Percentiles rank a stretch among this genome's conserved stretches.
Conservation (phyloP, 2,888 invertebrate species). For the Halictus ligatus region DNA sequence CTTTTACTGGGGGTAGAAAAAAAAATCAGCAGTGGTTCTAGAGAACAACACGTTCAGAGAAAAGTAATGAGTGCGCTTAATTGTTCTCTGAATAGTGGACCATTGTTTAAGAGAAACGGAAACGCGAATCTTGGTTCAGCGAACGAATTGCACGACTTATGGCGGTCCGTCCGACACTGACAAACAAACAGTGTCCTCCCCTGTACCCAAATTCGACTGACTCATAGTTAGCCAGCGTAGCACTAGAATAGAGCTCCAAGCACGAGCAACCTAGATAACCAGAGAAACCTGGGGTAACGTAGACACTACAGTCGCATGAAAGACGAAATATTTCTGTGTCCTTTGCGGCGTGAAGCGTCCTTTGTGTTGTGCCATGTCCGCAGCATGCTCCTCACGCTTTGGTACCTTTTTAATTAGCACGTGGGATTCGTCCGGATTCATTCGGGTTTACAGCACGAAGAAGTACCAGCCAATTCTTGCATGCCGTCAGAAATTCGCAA, state of each 20-base stretch:
- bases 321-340: constrained; percentile 40
- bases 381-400: constrained; percentile 53
- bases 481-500: not conserved
- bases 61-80: not conserved
- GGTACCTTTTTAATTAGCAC: not conserved
- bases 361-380: not conserved
- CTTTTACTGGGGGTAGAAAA: not conserved
- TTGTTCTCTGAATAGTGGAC: not conserved
- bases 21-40: not conserved
- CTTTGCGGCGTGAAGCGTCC: constrained; percentile 20
- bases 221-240: constrained; percentile 21
- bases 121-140: not conserved
- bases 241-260: constrained; percentile 42
- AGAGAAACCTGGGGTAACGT: constrained; percentile 67
- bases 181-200: not conserved
- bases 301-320: constrained; percentile 55
- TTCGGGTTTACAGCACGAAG: not conserved
- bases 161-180: not conserved
- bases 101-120: not conserved
- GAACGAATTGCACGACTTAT: not conserved
- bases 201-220: not conserved
- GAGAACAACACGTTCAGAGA: not conserved
- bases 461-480: not conserved
- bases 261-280: constrained; percentile 54
- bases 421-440: not conserved